Evolutionary conservation across 2,888 invertebrate species (phyloP), one percentile per base, ranked within the genome.

Genomic region (Stenodera caucasica): DNA sequence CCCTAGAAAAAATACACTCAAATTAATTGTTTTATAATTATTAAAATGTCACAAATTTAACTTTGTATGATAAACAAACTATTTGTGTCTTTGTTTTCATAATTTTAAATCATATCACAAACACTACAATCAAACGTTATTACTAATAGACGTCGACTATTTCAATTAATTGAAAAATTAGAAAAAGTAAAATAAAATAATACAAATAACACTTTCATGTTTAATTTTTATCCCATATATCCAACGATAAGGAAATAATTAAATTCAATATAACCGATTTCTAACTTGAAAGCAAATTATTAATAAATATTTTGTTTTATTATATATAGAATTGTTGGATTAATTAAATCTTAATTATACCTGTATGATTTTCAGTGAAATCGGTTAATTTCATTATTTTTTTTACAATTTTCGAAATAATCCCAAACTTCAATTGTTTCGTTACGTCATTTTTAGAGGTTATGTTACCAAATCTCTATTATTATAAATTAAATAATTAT

Each of bases 31-130:
- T 9, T 26, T 4, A n/a, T 49, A 32, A 32, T 32, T 11, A 32
- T 32, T 7, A 32, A 32, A 32, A 5, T 7, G 6, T 45, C 1
- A 45, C 2, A 45, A 21, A 2, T 8, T 23, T 12, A 51, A 72
- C 77, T 77, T 75, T 78, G 64, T 78, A 79, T 7, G 78, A 78
- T 49, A 79, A 69, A 64, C 75, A 77, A 61, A 78, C 65, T 54
- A 78, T 73, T 52, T 70, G 63, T 66, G 69, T 74, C 64, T 71
- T 74, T 67, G 70, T 76, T 67, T 67, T 75, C 70, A 70, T 75
- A 63, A 57, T 23, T 33, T n/a, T 6, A 12, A 52, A 6, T 5
- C 32, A 21, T 11, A 52, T 30, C 8, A 52, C 64, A 45, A 45
- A 59, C 52, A 61, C 26, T 2, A 45, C 21, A 26, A 52, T 11